Percentiles rank a stretch among this genome's conserved stretches.
phyloP scores from a whole-genome alignment of 2,797 vertebrate genomes.

The Cephalopachus bancanus region DNA sequence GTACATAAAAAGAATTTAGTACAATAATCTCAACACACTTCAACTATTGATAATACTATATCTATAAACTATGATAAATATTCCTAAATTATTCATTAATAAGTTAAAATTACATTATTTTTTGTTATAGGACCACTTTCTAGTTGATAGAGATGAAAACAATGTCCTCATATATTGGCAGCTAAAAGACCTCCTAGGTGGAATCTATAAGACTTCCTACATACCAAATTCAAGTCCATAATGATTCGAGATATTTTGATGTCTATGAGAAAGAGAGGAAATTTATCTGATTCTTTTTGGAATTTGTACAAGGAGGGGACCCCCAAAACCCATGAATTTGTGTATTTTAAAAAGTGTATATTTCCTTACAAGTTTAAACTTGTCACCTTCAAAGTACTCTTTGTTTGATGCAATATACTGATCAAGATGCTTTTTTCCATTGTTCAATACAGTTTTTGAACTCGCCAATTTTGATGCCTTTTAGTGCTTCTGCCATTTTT shows the following conservation, averaged over 20 bases:
- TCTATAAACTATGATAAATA: neutral
- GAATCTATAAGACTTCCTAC: neutral
- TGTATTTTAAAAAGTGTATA: no score
- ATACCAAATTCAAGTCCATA: neutral
- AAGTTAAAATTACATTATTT: slow-evolving; percentile 34
- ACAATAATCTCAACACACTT: neutral
- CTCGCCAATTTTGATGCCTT: no score
- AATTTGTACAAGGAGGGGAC: neutral
- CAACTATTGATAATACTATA: slow-evolving; percentile 27
- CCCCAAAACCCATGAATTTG: no score
- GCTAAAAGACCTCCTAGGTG: neutral
- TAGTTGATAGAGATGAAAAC: neutral
- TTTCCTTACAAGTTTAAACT: no score
- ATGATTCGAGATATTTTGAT: neutral
- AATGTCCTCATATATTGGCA: neutral
- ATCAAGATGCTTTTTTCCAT: no score
- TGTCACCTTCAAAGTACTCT: no score
- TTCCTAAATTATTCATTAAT: neutral
- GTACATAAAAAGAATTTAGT: neutral
- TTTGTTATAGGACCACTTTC: neutral
- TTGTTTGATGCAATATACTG: no score
- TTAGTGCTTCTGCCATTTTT: no score
- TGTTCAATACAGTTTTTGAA: no score
- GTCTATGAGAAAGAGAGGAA: neutral
- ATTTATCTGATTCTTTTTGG: neutral